A percentile compares a stretch with the other conserved stretches of the same genome.
phyloP scores from a whole-genome alignment of 2,888 invertebrate genomes.

The Ceratothoa steindachneri region DNA sequence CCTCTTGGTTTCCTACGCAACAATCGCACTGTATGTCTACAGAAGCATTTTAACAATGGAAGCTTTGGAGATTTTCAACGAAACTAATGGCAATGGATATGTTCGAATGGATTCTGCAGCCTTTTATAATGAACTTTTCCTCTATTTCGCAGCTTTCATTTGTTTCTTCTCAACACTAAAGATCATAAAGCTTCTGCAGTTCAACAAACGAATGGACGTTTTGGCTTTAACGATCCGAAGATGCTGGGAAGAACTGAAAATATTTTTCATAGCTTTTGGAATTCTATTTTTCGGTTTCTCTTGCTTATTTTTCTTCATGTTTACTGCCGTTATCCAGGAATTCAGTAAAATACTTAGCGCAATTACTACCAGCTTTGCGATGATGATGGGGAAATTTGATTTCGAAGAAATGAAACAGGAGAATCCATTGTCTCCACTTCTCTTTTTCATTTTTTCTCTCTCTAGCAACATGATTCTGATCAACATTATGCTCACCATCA shows the following conservation, averaged over 20 bases:
- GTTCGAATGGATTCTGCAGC: slow-evolving; percentile 53
- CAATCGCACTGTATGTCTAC: slow-evolving; percentile 32
- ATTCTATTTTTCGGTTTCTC: slow-evolving; percentile 55
- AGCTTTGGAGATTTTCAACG: slow-evolving; percentile 22
- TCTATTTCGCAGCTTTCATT: slow-evolving; percentile 55
- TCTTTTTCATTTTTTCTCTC: slow-evolving; percentile 53
- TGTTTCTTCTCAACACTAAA: slow-evolving; percentile 57
- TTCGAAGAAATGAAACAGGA: slow-evolving; percentile 52
- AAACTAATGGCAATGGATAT: slow-evolving; percentile 44
- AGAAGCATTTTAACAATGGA: slow-evolving; percentile 18
- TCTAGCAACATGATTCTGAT: slow-evolving; percentile 53
- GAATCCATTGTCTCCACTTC: slow-evolving; percentile 49
- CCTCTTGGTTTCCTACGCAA: slow-evolving; percentile 24
- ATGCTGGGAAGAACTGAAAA: slow-evolving; percentile 50
- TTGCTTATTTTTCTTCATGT: slow-evolving; percentile 51
- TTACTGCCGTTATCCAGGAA: slow-evolving; percentile 49
- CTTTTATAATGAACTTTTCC: slow-evolving; percentile 55
- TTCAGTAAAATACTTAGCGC: slow-evolving; percentile 52
- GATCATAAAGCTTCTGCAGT: slow-evolving; percentile 57
- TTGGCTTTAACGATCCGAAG: slow-evolving; percentile 50
- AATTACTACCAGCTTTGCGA: slow-evolving; percentile 54
- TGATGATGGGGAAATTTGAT: slow-evolving; percentile 56
- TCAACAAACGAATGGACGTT: slow-evolving; percentile 51
- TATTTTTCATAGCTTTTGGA: slow-evolving; percentile 54
- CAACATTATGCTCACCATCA: slow-evolving; percentile 49